These are phyloP conservation scores for Imbricaverruca yamaguchii DNA, from an alignment of 2,888 invertebrate genomes.

Conservation along the genomic window DNA sequence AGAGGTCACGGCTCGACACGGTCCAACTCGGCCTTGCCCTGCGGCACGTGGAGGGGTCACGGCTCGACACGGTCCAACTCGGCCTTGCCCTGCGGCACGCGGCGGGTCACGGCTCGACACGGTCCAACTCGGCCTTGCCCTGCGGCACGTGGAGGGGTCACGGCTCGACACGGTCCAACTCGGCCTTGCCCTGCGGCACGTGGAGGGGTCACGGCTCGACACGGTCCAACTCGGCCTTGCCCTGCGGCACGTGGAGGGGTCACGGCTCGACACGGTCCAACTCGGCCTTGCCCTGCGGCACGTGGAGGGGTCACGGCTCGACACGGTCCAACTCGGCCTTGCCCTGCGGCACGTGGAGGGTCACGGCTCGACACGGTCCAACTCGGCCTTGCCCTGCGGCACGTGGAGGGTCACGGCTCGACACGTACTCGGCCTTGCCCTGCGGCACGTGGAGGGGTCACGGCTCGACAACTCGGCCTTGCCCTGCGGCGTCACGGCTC, in stretches of 20 bases:
- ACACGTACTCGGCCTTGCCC: constrained; percentile 70
- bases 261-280: constrained; percentile 43
- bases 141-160: constrained; percentile 35
- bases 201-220: too few relatives aligned
- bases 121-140: constrained; percentile 74
- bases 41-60: constrained; percentile 24
- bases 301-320: too few relatives aligned
- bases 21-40: constrained; percentile 76
- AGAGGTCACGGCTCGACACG: too few relatives aligned
- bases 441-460: constrained; percentile 35
- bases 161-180: constrained; percentile 48
- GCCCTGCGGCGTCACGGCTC: constrained; percentile 57
- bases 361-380: constrained; percentile 37
- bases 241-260: constrained; percentile 43
- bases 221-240: constrained; percentile 68
- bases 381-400: constrained; percentile 72
- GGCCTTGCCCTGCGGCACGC: constrained; percentile 60
- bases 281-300: constrained; percentile 68
- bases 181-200: constrained; percentile 63
- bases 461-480: constrained; percentile 64
- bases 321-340: constrained; percentile 64
- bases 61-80: constrained; percentile 51
- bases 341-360: constrained; percentile 47
- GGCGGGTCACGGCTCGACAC: too few relatives aligned
- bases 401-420: too few relatives aligned